phyloP scores from a whole-genome alignment of 2,797 vertebrate genomes.

The Podargus strigoides region DNA sequence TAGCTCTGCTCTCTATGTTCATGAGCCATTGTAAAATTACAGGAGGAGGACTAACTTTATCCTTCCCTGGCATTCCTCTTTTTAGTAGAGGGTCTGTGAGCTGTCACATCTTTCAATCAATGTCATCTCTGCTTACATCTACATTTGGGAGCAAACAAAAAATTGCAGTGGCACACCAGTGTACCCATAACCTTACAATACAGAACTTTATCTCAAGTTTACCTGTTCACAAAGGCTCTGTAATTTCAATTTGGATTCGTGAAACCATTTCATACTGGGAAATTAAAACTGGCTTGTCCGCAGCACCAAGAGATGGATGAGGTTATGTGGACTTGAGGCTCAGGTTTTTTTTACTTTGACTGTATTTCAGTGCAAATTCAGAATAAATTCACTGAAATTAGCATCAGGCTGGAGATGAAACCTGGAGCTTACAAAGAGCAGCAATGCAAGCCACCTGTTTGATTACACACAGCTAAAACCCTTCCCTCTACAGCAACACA shows the following conservation, averaged over 20 bases:
- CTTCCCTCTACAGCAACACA: neutral
- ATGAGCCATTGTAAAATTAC: neutral
- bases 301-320: neutral
- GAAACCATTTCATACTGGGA: neutral
- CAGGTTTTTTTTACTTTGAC: neutral
- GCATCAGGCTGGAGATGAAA: neutral
- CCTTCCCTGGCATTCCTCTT: neutral
- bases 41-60: neutral
- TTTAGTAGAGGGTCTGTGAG: neutral
- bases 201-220: neutral
- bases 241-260: neutral
- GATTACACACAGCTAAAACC: neutral
- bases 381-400: neutral
- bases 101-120: neutral
- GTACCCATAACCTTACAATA: fast-evolving
- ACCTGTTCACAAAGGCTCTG: neutral
- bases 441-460: neutral
- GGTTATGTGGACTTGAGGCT: fast-evolving
- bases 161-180: fast-evolving
- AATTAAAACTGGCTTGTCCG: neutral
- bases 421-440: neutral
- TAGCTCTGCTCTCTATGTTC: neutral
- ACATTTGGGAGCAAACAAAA: neutral
- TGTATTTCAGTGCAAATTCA: neutral
- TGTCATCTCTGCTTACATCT: neutral